These are phyloP conservation scores for Hyaena hyaena DNA, from an alignment of 2,113 vertebrate species.

Conservation along the genomic window DNA sequence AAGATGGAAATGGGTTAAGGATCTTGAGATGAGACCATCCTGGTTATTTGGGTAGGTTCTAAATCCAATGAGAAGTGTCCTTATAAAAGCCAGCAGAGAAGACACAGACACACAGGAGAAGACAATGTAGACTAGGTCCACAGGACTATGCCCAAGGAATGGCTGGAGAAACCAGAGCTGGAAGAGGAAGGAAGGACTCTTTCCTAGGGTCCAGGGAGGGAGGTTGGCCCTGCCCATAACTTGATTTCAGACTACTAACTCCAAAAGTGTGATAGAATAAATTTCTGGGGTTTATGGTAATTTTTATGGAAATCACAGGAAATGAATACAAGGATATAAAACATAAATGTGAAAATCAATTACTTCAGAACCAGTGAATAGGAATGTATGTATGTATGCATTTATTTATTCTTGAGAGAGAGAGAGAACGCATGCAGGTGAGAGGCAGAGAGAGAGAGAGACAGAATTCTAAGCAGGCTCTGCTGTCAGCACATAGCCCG, in stretches of 20 bases:
- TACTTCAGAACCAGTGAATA: neutral
- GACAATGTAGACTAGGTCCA: neutral
- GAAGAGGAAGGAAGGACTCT: neutral
- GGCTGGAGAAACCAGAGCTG: neutral
- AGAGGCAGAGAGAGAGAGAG: no score
- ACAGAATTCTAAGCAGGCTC: no score
- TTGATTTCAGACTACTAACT: neutral
- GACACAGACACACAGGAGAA: neutral
- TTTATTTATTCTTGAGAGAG: no score
- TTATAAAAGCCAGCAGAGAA: neutral
- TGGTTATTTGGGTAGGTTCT: neutral
- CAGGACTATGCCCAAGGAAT: neutral
- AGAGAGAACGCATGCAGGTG: no score
- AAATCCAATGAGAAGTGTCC: neutral
- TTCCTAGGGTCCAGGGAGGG: neutral
- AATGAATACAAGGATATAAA: neutral
- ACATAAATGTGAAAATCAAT: neutral
- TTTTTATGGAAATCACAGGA: neutral
- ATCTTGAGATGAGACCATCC: neutral
- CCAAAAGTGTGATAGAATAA: neutral
- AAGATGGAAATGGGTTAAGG: neutral
- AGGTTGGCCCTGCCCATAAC: neutral
- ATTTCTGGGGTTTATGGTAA: neutral
- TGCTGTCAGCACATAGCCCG: no score
- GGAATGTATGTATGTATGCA: no score